Percentiles rank a stretch among this genome's conserved stretches.
phyloP scores from a whole-genome alignment of 2,888 invertebrate species.

The Drosophila macrospina region DNA sequence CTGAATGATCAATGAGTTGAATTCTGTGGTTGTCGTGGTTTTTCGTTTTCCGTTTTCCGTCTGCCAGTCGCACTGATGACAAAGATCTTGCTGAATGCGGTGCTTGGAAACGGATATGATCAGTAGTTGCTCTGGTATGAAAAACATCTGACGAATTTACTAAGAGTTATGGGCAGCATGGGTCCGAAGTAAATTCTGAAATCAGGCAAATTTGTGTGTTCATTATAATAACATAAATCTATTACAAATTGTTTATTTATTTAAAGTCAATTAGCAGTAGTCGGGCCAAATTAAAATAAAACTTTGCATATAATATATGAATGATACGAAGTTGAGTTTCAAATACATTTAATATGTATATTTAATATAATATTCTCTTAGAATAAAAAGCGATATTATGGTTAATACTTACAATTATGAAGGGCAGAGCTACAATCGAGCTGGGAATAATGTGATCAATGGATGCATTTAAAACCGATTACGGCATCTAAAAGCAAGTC shows the following conservation, averaged over 20 bases:
- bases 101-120: slow-evolving; percentile 34
- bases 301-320: too few species aligned
- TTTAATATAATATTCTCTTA: too few species aligned
- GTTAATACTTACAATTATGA: slow-evolving; percentile 10
- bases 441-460: slow-evolving; percentile 65
- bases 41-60: neutral
- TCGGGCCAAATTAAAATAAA: too few species aligned
- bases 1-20: slow-evolving; percentile 47
- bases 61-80: slow-evolving; percentile 7
- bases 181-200: neutral
- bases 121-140: slow-evolving; percentile 28
- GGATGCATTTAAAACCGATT: slow-evolving; percentile 53
- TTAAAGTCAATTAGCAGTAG: too few species aligned
- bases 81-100: slow-evolving; percentile 8
- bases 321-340: too few species aligned
- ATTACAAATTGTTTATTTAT: neutral
- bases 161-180: slow-evolving; percentile 14
- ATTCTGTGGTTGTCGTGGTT: slow-evolving; percentile 20
- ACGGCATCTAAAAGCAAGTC: slow-evolving; percentile 64
- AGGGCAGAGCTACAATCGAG: too few species aligned
- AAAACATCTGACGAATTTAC: slow-evolving; percentile 28
- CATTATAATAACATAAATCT: too few species aligned
- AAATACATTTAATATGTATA: too few species aligned
- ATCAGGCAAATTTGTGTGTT: too few species aligned
- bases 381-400: neutral